These are phyloP conservation scores for Hydropotes inermis DNA, from an alignment of 2,113 vertebrate genomes.

Conservation along the genomic window DNA sequence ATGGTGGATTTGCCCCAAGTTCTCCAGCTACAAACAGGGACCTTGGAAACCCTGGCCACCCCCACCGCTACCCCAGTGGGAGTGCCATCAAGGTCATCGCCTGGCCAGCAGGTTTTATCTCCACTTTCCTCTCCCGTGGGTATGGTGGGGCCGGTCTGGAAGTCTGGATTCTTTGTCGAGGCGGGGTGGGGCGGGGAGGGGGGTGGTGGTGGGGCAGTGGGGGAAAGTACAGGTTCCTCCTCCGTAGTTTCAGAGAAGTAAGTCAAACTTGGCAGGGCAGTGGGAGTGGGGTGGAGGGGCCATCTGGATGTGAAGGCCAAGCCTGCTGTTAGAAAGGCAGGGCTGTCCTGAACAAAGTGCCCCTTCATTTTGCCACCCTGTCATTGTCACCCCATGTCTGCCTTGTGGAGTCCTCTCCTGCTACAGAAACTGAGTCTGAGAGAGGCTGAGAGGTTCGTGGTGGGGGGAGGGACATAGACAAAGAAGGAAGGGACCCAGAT, in stretches of 20 bases:
- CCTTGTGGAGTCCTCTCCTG: not conserved
- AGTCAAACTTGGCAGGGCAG: rapidly evolving
- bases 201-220: rapidly evolving
- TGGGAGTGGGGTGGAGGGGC: not conserved
- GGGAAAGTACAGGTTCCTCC: not conserved
- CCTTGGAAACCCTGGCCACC: not conserved
- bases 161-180: not conserved
- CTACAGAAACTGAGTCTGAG: not conserved
- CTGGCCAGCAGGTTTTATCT: not conserved
- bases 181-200: not conserved
- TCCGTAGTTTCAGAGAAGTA: not conserved
- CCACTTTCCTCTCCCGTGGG: not conserved
- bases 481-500: not conserved
- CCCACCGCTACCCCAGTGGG: not conserved
- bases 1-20: not conserved
- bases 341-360: not conserved
- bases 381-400: not conserved
- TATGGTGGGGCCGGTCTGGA: not conserved
- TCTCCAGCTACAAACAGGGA: not conserved
- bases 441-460: not conserved
- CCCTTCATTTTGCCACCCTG: not conserved
- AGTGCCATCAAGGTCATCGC: not conserved
- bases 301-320: not conserved
- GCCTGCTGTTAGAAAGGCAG: not conserved
- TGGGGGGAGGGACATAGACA: not conserved